Percentiles rank a stretch among this genome's conserved stretches.
Conservation (phyloP, 2,113 vertebrate species). For the Ceratotherium simum region DNA sequence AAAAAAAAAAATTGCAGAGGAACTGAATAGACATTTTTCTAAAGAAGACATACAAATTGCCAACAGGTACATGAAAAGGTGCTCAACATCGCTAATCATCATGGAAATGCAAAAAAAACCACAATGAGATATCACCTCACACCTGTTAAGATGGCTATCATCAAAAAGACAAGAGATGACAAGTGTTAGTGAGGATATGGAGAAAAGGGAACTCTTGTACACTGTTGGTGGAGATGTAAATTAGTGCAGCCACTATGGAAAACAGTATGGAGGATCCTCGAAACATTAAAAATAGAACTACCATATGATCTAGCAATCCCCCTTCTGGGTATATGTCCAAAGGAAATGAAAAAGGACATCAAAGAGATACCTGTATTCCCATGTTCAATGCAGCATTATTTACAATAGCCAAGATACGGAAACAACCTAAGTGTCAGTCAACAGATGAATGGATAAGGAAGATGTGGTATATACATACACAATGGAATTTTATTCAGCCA, state of each 20-base stretch:
- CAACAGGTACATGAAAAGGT: not conserved
- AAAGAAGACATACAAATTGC: not conserved
- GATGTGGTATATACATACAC: not conserved
- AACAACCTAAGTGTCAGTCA: not conserved
- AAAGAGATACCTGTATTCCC: not conserved
- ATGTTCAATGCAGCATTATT: not conserved
- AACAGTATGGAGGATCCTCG: too few species aligned
- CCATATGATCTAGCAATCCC: too few species aligned
- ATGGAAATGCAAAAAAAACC: not conserved
- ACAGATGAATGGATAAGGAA: not conserved
- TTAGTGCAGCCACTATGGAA: too few species aligned
- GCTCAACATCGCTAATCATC: not conserved
- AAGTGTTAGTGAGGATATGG: not conserved
- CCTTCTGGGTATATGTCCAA: not conserved
- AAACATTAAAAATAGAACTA: too few species aligned
- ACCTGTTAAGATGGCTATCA: not conserved
- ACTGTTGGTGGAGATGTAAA: not conserved
- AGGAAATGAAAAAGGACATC: not conserved
- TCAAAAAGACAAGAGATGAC: not conserved
- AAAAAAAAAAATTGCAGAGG: not conserved
- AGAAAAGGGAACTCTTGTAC: not conserved
- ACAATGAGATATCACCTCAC: not conserved
- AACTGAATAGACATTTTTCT: not conserved
- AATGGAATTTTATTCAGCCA: not conserved
- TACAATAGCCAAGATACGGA: not conserved